A percentile compares a stretch with the other conserved stretches of the same genome.
Conservation (phyloP, 2,113 vertebrate species). For the Plectropomus leopardus region DNA sequence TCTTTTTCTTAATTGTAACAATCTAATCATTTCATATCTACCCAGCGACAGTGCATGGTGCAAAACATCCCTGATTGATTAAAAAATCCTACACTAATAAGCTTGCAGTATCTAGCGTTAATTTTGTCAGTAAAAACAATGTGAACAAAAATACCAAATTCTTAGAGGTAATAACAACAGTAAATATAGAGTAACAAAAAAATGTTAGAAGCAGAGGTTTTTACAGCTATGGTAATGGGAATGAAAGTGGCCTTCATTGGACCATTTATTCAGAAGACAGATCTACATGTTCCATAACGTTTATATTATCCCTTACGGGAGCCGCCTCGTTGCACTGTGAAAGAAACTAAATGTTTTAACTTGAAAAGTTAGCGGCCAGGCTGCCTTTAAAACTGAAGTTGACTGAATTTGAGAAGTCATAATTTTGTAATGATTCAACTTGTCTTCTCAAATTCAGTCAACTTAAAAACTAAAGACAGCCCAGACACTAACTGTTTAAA, state of each 20-base stretch:
- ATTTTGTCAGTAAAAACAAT: conserved; percentile 68
- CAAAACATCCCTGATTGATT: conserved; percentile 84
- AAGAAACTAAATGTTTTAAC: too few species aligned
- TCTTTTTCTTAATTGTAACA: conserved; percentile 51
- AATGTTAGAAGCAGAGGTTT: conserved; percentile 63
- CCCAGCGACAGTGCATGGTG: conserved; percentile 82
- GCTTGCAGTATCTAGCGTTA: conserved; percentile 65
- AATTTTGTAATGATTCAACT: too few species aligned
- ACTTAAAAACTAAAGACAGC: too few species aligned
- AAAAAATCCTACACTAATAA: conserved; percentile 70
- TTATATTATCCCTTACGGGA: conserved; percentile 35
- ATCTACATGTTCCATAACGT: conserved; percentile 30
- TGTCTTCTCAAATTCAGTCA: too few species aligned
- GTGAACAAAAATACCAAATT: conserved; percentile 45
- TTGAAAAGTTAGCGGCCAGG: too few species aligned
- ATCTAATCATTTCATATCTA: conserved; percentile 70
- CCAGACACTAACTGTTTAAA: too few species aligned
- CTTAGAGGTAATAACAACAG: conserved; percentile 55
- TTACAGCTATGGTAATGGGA: conserved; percentile 69
- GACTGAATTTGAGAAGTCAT: too few species aligned
- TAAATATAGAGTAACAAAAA: conserved; percentile 51
- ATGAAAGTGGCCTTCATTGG: conserved; percentile 37
- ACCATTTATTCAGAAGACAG: conserved; percentile 38
- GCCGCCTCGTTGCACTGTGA: background rate
- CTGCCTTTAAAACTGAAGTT: too few species aligned